Base-by-base conservation (phyloP, 2,797 vertebrate genomes). In the Lagorchestes hirsutus region DNA sequence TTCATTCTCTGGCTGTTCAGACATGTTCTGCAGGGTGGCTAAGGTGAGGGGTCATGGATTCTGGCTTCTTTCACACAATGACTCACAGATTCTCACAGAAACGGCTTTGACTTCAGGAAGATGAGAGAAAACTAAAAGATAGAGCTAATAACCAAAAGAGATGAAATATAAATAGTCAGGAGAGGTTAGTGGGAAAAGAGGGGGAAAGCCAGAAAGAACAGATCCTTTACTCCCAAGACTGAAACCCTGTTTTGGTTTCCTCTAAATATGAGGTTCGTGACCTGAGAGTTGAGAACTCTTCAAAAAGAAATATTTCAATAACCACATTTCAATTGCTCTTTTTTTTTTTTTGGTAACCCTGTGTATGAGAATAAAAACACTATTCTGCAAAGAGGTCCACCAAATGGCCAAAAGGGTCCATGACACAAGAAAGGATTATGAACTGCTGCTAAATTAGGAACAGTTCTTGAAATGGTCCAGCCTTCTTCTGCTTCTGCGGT, bases 141-240 rank as follows among this genome's bases (percentile, higher is more conserved):
- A 62, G 12, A 55, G 34, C 11, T 54, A 91, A 67, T n/a, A 93
- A 93, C 92, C 59, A 59, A 93, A 93, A 95, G n/a, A 95, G 92
- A 52, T 54, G 46, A 10, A 90, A 82, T 55, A 29, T 67, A 91
- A n/a, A 90, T 22, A 22, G n/a, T n/a, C 11, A 54, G 8, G 18
- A 46, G 55, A 92, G 40, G 34, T 24, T 29, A 92, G 28, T 46
- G 13, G 24, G 54, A 93, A 34, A 94, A 31, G 40, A 54, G 31
- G 4, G 67, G 9, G 16, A 14, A 96, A 74, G 12, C 2, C 4
- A 9, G 87, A 52, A 55, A 28, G 40, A n/a, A 62, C 40, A 16
- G 10, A 5, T 3, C 56, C 10, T 62, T 93, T 67, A 58, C 55
- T 18, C 46, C 31, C 14, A 40, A 50, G n/a, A 55, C 4, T 22